phyloP scores from a whole-genome alignment of 2,888 invertebrate species.

The Melanargia galathea region DNA sequence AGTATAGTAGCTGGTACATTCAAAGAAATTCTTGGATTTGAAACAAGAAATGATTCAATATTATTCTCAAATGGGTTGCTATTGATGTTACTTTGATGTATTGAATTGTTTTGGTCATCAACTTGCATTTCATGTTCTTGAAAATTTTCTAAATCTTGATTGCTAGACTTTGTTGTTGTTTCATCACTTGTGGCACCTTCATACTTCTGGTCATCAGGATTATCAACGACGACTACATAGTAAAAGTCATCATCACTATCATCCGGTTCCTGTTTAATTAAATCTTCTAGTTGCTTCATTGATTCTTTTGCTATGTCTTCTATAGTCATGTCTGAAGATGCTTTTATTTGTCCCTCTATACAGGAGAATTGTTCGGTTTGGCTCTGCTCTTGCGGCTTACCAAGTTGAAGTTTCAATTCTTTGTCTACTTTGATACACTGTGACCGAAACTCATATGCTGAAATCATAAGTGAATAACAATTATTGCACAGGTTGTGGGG shows the following conservation, averaged over 20 bases:
- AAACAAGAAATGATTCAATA: slow-evolving; percentile 66
- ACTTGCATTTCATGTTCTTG: slow-evolving; percentile 31
- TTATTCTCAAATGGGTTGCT: slow-evolving; percentile 55
- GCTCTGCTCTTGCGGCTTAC: slow-evolving; percentile 50
- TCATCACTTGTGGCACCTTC: slow-evolving; percentile 22
- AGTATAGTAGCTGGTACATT: slow-evolving; percentile 75
- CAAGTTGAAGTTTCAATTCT: slow-evolving; percentile 65
- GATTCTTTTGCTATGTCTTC: slow-evolving; percentile 64
- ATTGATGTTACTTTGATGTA: slow-evolving; percentile 35
- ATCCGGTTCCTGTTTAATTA: slow-evolving; percentile 68
- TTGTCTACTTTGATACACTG: slow-evolving; percentile 76
- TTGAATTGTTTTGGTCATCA: slow-evolving; percentile 37
- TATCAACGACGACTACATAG: slow-evolving; percentile 75
- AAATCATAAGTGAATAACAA: slow-evolving; percentile 63
- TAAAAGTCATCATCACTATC: slow-evolving; percentile 77
- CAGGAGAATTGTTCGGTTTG: slow-evolving; percentile 30
- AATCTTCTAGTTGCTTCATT: slow-evolving; percentile 65
- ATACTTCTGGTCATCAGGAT: slow-evolving; percentile 54
- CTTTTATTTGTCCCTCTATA: slow-evolving; percentile 42
- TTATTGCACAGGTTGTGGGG: slow-evolving; percentile 71
- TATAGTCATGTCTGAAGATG: slow-evolving; percentile 44
- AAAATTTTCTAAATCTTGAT: slow-evolving; percentile 19
- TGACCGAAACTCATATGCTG: slow-evolving; percentile 69
- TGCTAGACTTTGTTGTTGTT: slow-evolving; percentile 5
- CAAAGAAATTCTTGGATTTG: slow-evolving; percentile 61